Base-by-base conservation (phyloP, 64 coral and sea anemone species). In the Montipora cactus region DNA sequence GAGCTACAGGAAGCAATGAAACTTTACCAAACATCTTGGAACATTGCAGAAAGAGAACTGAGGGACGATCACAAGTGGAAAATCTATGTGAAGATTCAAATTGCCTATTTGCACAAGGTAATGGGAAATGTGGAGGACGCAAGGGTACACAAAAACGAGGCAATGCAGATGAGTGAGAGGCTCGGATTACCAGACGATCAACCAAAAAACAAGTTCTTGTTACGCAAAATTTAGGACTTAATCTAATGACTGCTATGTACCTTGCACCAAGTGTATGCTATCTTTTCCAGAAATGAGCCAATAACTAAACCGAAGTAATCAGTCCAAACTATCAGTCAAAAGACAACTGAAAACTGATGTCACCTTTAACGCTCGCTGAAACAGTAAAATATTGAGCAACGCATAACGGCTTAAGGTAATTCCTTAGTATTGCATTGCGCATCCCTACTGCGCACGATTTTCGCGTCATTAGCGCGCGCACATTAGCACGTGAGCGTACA, bases 41-140 rank as follows among this genome's bases (percentile, higher is more conserved):
- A 6, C 22, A 89, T 89, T 78, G 87, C 87, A 49, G 87, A 89
- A 78, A 59, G 51, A 13, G 61, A 79, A 21, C 25, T 89, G 11
- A 15, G 20, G 46, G 52, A 89, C 11, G 7, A 89, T 64, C 87
- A 89, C 10, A 62, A 48, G 55, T 78, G 59, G 14, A 89, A 89
- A 44, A 37, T 76, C 59, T 89, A 47, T 76, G 75, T 78, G 21
- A 89, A 78, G 16, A 48, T 57, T 19, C 74, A 79, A 78, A 49
- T 89, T 59, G 87, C 87, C 7, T 67, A 78, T 7, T 64, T 28
- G 58, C 16, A 78, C 59, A 78, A 89, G 55, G 74, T 55, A 48
- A 79, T 12, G 13, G 87, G 53, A 62, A 66, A 89, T 22, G 9
- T 19, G 44, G 55, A 14, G 62, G 61, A 89, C 11, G 87, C 87